Base-by-base conservation (phyloP, 2,113 vertebrate species). In the Platanista minor region DNA sequence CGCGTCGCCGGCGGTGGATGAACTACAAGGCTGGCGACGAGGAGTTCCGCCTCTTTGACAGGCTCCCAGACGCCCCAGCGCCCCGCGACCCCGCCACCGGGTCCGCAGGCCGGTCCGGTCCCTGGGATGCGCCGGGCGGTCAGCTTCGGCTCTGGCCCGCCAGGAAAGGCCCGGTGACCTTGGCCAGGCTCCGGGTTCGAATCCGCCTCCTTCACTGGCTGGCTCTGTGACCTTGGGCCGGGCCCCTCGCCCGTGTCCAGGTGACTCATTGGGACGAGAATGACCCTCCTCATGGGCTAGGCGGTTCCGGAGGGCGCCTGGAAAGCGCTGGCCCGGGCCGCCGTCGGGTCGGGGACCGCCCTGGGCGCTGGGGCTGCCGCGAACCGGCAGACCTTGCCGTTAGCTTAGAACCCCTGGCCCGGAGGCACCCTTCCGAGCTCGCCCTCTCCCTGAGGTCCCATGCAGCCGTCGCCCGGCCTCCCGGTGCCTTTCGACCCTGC, bases 181-280 rank as follows among this genome's bases (percentile, higher is more conserved):
- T 81, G 83, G 52, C 9, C 29, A 10, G 25, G 41, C 15, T 10
- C 11, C 23, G 27, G 72, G 36, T 82, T 54, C 59, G 84, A 86
- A 8, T 31, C 46, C 25, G 21, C 62, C 33, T 39, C 36, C 49
- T 10, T 10, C 69, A 23, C 77, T 29, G 25, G 31, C 66, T 31
- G 27, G 81, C 72, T 15, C 14, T 46, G 62, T 96, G 96, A 97
- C 97, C 96, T 97, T 97, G 96, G 96, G 41, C 61, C 57, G 20
- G 67, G 13, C 52, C 61, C 80, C 20, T 49, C 17, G 43, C 67
- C 64, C 23, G 61, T 27, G 31, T 23, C 61, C 87, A 8, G 74
- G 62, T 69, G 67, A 72, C 94, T 39, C 78, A 10, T 1, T 29
- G 71, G n/a, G 52, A 33, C 23, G 8, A 46, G 25, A 57, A 21